Evolutionary conservation across 2,888 invertebrate genomes (phyloP).

Genomic region (Drosophila stalkeri): DNA sequence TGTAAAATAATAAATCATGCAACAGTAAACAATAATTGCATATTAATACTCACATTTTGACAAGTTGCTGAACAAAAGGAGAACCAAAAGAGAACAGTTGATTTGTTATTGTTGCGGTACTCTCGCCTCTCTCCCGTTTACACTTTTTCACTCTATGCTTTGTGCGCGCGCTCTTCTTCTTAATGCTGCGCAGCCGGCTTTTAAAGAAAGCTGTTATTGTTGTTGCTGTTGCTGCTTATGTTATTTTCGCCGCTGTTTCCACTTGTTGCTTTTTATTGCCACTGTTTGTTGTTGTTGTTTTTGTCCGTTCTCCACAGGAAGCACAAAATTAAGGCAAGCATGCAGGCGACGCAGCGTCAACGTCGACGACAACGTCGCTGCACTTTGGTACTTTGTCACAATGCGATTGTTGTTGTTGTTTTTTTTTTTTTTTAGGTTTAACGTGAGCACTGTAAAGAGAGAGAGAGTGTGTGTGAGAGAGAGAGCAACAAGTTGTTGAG

Average conservation of each 20-base stretch:
- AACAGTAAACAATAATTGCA: constrained; percentile 71
- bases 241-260: constrained; percentile 31
- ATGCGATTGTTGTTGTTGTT: constrained; percentile 37
- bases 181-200: constrained; percentile 56
- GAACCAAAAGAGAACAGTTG: constrained; percentile 20
- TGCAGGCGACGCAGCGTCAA: constrained; percentile 59
- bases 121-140: constrained; percentile 4
- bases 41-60: constrained; percentile 70
- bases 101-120: constrained; percentile 15
- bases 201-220: constrained; percentile 42
- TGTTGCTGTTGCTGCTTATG: constrained; percentile 22
- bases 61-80: constrained; percentile 39
- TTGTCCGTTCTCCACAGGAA: constrained; percentile 65
- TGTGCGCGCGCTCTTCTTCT: constrained; percentile 25
- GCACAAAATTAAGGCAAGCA: constrained; percentile 71
- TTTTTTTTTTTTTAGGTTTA: constrained; percentile 38
- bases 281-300: constrained; percentile 41
- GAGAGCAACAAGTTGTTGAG: constrained; percentile 47
- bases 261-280: constrained; percentile 51
- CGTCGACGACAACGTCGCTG: constrained; percentile 54
- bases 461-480: constrained; percentile 17
- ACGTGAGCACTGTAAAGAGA: constrained; percentile 35
- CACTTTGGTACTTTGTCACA: constrained; percentile 64
- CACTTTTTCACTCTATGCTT: constrained; percentile 19
- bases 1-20: constrained; percentile 48